These are phyloP conservation scores for Suricata suricatta DNA, from an alignment of 2,113 vertebrate species.

Conservation along the genomic window DNA sequence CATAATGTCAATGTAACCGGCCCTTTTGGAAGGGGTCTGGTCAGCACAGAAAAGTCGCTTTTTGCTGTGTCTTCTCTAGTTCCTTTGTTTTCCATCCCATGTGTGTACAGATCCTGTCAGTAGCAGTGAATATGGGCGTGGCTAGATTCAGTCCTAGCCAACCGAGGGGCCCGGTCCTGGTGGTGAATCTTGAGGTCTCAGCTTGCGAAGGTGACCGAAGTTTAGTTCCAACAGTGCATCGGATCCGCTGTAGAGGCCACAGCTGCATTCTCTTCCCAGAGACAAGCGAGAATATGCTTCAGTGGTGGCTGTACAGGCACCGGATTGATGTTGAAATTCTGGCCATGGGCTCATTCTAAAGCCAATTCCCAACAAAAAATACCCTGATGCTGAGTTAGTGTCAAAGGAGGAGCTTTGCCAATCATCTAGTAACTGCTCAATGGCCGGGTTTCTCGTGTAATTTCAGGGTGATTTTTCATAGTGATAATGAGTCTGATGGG, in stretches of 20 bases:
- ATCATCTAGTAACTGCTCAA: background rate
- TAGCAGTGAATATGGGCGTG: background rate
- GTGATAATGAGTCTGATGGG: conserved; percentile 52
- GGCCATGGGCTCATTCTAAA: background rate
- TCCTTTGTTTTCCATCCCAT: background rate
- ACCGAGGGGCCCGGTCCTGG: background rate
- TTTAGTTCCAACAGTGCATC: background rate
- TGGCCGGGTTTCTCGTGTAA: background rate
- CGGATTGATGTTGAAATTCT: background rate
- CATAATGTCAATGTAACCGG: too few species aligned
- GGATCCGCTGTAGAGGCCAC: background rate
- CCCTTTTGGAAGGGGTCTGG: background rate
- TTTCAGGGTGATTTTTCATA: conserved; percentile 60
- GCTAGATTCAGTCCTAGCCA: background rate
- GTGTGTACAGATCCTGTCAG: background rate
- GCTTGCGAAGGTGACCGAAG: background rate
- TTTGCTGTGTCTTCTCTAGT: background rate
- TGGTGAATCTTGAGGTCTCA: background rate
- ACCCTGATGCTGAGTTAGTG: background rate
- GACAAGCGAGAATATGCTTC: background rate
- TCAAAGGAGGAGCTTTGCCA: background rate
- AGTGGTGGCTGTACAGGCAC: background rate
- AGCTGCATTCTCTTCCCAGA: background rate
- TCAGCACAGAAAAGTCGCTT: background rate
- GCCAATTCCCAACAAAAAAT: background rate